Conservation (phyloP, 2,113 vertebrate genomes). For the Holacanthus passer region DNA sequence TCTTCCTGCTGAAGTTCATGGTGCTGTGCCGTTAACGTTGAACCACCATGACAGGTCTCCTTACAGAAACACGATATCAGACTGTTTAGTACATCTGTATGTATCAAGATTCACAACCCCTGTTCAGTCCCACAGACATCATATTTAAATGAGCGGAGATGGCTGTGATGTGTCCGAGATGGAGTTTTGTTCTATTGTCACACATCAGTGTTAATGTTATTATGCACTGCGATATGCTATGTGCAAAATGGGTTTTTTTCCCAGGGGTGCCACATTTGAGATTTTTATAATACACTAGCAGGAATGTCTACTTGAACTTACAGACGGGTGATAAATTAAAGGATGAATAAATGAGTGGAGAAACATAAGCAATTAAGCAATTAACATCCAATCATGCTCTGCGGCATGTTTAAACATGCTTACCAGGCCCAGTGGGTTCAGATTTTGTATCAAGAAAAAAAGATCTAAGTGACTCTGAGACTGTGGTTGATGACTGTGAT, state of each 20-base stretch:
- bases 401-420: too few relatives aligned
- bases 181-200: neutral
- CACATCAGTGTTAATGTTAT: neutral
- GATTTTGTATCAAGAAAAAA: too few relatives aligned
- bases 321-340: too few relatives aligned
- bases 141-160: neutral
- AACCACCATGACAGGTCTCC: neutral
- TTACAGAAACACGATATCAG: neutral
- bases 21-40: conserved; percentile 62
- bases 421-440: too few relatives aligned
- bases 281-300: neutral
- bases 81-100: neutral
- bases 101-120: neutral
- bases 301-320: neutral
- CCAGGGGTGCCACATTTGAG: neutral
- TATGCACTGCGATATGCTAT: neutral
- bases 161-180: neutral
- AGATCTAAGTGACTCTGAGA: too few relatives aligned
- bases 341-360: too few relatives aligned
- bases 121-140: neutral
- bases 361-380: too few relatives aligned
- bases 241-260: neutral
- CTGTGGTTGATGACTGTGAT: too few relatives aligned
- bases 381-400: too few relatives aligned
- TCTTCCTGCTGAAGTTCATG: conserved; percentile 85